A percentile compares a stretch with the other conserved stretches of the same genome.
Conservation (phyloP, 1,140 invertebrate genomes). For the Oryzaephilus surinamensis region DNA sequence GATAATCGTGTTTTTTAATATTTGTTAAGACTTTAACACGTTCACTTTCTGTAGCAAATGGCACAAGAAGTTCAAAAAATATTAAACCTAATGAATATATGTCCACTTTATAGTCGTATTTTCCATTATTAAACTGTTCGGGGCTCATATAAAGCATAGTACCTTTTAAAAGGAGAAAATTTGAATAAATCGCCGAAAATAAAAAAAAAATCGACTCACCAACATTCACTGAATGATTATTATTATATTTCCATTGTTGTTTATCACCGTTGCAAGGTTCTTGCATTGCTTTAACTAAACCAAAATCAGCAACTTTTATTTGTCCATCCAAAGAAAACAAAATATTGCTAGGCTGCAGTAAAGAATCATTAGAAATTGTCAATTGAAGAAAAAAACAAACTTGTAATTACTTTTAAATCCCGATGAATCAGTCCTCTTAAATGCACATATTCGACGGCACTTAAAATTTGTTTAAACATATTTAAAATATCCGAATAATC, state of each 20-base stretch:
- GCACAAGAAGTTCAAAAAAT: conserved; percentile 81
- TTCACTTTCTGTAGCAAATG: conserved; percentile 87
- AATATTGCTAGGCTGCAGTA: conserved; percentile 81
- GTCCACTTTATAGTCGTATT: conserved; percentile 91
- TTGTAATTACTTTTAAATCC: conserved; percentile 69
- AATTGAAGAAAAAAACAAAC: neutral
- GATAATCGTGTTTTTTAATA: conserved; percentile 58
- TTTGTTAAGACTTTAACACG: conserved; percentile 52
- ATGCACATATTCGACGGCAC: conserved; percentile 93
- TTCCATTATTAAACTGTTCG: conserved; percentile 69
- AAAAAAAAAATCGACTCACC: conserved; percentile 35
- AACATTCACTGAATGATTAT: conserved; percentile 46
- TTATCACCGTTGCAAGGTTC: conserved; percentile 45
- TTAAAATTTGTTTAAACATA: conserved; percentile 87
- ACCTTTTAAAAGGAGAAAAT: conserved; percentile 41
- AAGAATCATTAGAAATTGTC: neutral
- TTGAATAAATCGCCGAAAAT: neutral
- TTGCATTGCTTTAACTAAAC: conserved; percentile 77
- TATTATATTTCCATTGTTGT: neutral
- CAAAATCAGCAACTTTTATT: conserved; percentile 96
- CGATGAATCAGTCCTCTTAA: conserved; percentile 82
- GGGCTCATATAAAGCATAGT: conserved; percentile 96
- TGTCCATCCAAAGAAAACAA: conserved; percentile 84
- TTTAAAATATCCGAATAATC: conserved; percentile 47
- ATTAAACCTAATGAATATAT: conserved; percentile 94